These are phyloP conservation scores for Synergus laeviventris DNA, from an alignment of 2,888 invertebrate genomes.

Conservation along the genomic window DNA sequence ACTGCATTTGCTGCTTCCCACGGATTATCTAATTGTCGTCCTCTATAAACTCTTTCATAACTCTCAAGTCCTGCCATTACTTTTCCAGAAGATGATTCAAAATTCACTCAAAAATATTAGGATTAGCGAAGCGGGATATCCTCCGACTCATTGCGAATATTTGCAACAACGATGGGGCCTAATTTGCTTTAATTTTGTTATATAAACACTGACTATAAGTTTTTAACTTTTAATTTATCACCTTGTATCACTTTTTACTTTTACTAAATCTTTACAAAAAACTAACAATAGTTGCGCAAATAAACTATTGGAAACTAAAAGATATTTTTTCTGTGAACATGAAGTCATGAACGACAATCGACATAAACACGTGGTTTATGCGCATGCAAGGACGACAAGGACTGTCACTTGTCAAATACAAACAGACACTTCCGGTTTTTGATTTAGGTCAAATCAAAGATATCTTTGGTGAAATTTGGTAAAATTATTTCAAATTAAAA, in stretches of 20 bases:
- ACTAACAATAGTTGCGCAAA: background rate
- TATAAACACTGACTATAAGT: background rate
- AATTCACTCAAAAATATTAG: background rate
- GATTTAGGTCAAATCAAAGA: no score
- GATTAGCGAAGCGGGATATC: background rate
- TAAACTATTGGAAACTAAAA: background rate
- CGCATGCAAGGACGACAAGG: background rate
- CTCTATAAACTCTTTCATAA: conserved; percentile 68
- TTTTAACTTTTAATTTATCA: background rate
- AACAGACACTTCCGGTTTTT: background rate
- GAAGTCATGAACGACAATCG: no score
- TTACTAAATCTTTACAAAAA: no score
- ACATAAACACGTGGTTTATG: background rate
- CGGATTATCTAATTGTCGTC: conserved; percentile 55
- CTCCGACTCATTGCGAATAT: background rate
- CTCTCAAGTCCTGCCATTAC: conserved; percentile 64
- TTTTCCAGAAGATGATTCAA: background rate
- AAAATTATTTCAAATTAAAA: no score
- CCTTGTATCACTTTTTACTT: background rate
- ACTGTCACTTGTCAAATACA: background rate
- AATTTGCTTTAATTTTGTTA: background rate
- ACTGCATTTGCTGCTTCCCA: conserved; percentile 61
- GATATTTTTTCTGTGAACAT: background rate
- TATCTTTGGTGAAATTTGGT: no score
- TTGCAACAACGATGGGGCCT: background rate